Percentiles rank a stretch among this genome's conserved stretches.
These are phyloP conservation scores for Scleropages formosus DNA, from an alignment of 2,797 vertebrate species.

Conservation along the genomic window DNA sequence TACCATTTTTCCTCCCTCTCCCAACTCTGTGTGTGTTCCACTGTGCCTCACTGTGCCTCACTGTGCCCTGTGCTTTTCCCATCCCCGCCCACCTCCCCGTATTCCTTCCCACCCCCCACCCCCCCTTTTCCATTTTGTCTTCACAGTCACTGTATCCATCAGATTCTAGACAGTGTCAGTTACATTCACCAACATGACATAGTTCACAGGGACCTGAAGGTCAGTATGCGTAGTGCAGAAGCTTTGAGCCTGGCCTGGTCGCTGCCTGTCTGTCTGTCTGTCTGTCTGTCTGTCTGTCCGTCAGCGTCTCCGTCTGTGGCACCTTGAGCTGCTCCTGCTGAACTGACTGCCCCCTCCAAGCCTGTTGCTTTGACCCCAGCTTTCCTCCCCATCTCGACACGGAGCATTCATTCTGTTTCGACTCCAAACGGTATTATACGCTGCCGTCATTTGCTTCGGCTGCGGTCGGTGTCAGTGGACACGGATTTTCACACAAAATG, in stretches of 20 bases:
- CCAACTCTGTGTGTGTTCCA: no score
- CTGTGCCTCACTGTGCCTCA: background rate
- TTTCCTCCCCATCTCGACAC: background rate
- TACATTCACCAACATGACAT: constrained; percentile 87
- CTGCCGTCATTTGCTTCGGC: background rate
- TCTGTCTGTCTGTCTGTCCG: constrained; percentile 29
- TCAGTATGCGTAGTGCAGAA: constrained; percentile 65
- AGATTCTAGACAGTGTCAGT: constrained; percentile 86
- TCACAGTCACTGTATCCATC: constrained; percentile 84
- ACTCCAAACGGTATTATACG: background rate
- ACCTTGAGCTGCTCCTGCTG: constrained; percentile 32
- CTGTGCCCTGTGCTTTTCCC: background rate
- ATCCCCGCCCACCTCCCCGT: background rate
- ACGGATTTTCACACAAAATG: background rate
- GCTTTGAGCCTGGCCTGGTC: constrained; percentile 23
- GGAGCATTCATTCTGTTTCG: background rate
- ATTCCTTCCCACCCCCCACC: constrained; percentile 16
- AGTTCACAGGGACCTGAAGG: constrained; percentile 86
- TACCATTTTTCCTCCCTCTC: background rate
- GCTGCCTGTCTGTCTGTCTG: constrained; percentile 10
- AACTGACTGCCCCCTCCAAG: constrained; percentile 44
- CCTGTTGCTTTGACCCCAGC: constrained; percentile 34
- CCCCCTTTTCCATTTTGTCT: constrained; percentile 63
- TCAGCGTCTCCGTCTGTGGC: constrained; percentile 40
- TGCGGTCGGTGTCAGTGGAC: background rate